Percentiles rank a stretch among this genome's conserved stretches.
Evolutionary conservation across 1,140 invertebrate species (phyloP).

Genomic region (Berghia stephanieae): DNA sequence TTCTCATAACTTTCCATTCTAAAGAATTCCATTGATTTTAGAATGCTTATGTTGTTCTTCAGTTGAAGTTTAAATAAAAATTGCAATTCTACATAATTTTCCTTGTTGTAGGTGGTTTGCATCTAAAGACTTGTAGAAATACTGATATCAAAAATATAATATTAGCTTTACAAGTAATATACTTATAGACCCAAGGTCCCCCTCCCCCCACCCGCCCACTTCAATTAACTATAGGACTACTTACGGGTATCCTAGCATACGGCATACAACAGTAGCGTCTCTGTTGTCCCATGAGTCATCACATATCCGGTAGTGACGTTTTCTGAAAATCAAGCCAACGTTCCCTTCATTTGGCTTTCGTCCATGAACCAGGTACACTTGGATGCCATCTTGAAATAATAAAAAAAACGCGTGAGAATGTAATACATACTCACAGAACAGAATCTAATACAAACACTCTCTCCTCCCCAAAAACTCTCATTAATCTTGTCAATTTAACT

Average conservation of each 20-base stretch:
- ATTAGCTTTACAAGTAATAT: no score
- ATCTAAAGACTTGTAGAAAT: no score
- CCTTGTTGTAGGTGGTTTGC: no score
- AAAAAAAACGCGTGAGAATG: neutral
- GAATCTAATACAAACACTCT: neutral
- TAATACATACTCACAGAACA: neutral
- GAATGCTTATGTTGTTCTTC: no score
- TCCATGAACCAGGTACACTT: conserved; percentile 25
- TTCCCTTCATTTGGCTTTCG: conserved; percentile 15
- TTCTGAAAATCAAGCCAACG: conserved; percentile 42
- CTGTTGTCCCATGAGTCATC: conserved; percentile 49
- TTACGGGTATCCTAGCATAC: conserved; percentile 44
- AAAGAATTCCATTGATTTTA: no score
- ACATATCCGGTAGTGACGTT: conserved; percentile 45
- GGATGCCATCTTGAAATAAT: neutral
- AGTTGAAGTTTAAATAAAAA: no score
- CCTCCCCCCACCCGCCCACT: no score
- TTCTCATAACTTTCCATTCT: no score
- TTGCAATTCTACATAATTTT: no score
- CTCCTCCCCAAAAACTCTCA: neutral
- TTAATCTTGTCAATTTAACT: neutral
- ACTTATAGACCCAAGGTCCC: no score
- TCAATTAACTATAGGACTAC: no score
- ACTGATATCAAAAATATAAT: no score
- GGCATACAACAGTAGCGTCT: conserved; percentile 50